Conservation (phyloP, 2,113 vertebrate genomes). For the Oostethus manadensis region DNA sequence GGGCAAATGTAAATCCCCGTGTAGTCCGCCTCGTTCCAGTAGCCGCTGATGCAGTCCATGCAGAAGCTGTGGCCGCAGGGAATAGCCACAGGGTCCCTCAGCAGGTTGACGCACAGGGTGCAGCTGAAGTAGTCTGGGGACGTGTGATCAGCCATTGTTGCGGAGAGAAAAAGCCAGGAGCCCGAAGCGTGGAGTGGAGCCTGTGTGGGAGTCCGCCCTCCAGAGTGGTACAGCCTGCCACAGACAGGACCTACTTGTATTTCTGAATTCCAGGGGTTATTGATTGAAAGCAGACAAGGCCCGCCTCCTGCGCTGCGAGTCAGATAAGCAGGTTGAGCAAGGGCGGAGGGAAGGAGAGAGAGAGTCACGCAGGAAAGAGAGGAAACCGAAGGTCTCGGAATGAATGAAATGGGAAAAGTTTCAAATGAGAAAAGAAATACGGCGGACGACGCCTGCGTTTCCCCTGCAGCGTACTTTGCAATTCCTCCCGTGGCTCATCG, state of each 20-base stretch:
- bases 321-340: constrained; percentile 74
- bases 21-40: constrained; percentile 82
- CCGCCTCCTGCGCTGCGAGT: constrained; percentile 64
- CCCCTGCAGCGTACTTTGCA: constrained; percentile 36
- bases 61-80: constrained; percentile 79
- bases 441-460: constrained; percentile 31
- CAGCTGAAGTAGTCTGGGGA: constrained; percentile 77
- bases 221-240: constrained; percentile 56
- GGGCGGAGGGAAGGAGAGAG: constrained; percentile 22
- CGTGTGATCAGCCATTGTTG: constrained; percentile 69
- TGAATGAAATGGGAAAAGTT: constrained; percentile 64
- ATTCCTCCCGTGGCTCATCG: constrained; percentile 58
- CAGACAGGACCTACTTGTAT: constrained; percentile 72
- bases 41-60: constrained; percentile 78
- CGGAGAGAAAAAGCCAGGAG: constrained; percentile 31
- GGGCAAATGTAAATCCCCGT: constrained; percentile 79
- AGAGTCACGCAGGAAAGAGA: constrained; percentile 4
- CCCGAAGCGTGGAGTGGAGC: constrained; percentile 35
- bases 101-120: constrained; percentile 65
- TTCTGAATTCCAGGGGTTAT: constrained; percentile 78
- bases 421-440: constrained; percentile 27
- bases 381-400: constrained; percentile 32
- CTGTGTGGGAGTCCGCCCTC: constrained; percentile 54
- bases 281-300: constrained; percentile 76
- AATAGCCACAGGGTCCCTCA: constrained; percentile 76